Evolutionary conservation across 2,797 vertebrate species (phyloP).

Genomic region (Brotula barbata): DNA sequence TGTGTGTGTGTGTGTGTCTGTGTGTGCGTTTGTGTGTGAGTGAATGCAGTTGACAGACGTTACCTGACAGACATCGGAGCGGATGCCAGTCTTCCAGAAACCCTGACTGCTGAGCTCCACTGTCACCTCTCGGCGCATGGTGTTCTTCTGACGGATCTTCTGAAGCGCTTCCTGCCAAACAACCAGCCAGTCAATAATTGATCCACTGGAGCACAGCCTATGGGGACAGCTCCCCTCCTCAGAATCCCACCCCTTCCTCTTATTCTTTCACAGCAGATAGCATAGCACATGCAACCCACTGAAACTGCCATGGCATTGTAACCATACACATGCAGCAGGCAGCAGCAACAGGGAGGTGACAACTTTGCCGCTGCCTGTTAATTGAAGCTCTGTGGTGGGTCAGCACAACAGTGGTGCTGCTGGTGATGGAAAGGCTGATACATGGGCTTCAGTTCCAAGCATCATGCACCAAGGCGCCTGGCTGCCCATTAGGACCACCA

Average conservation of each 20-base stretch:
- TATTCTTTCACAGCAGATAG: conserved; percentile 20
- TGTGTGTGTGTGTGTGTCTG: not conserved
- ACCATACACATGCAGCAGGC: conserved; percentile 31
- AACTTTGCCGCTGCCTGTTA: conserved; percentile 49
- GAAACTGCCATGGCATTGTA: conserved; percentile 47
- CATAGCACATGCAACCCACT: conserved; percentile 58
- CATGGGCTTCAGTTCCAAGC: conserved; percentile 34
- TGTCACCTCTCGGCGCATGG: conserved; percentile 97
- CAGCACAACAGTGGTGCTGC: conserved; percentile 28
- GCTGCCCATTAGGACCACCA: conserved; percentile 56
- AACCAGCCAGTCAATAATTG: conserved; percentile 69
- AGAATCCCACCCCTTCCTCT: not conserved
- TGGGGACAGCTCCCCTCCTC: conserved; percentile 48
- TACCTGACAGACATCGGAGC: conserved; percentile 98
- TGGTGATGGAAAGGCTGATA: conserved; percentile 21
- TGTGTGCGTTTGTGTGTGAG: not conserved
- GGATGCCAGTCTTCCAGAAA: conserved; percentile 98
- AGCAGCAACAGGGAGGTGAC: conserved; percentile 44
- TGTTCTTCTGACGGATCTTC: conserved; percentile 99
- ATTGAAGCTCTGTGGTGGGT: conserved; percentile 52
- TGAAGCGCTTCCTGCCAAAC: conserved; percentile 91
- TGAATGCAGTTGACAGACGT: conserved; percentile 3
- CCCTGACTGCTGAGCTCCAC: conserved; percentile 98
- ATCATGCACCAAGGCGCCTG: conserved; percentile 38
- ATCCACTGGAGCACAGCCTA: conserved; percentile 51